Evolutionary conservation across 2,797 vertebrate genomes (phyloP).

Genomic region (Lagocephalus sceleratus): DNA sequence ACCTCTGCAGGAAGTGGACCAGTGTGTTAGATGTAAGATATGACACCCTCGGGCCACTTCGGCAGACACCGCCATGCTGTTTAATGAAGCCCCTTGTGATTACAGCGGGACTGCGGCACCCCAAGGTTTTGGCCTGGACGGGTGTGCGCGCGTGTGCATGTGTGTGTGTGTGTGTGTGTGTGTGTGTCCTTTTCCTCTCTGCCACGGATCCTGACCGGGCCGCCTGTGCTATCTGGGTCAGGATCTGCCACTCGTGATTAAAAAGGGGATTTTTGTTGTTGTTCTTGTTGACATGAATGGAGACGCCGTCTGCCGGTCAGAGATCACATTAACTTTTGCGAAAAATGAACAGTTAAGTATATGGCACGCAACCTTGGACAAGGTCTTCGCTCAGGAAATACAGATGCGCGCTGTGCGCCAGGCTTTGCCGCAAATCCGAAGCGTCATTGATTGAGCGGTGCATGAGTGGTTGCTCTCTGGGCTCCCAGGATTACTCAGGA

Average conservation of each 20-base stretch:
- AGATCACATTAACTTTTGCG: slow-evolving; percentile 14
- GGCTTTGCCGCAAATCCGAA: slow-evolving; percentile 67
- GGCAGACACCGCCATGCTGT: slow-evolving; percentile 25
- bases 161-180: too few species aligned
- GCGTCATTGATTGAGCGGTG: slow-evolving; percentile 69
- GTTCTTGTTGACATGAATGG: slow-evolving; percentile 16
- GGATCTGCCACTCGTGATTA: slow-evolving; percentile 73
- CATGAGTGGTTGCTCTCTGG: slow-evolving; percentile 64
- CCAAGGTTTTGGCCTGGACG: slow-evolving; percentile 5
- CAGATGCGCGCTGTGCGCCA: slow-evolving; percentile 41
- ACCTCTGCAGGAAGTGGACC: slow-evolving; percentile 47
- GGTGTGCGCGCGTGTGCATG: too few species aligned
- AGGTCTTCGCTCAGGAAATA: slow-evolving; percentile 49
- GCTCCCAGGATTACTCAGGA: slow-evolving; percentile 65
- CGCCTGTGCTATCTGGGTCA: slow-evolving; percentile 73
- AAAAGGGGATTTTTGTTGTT: slow-evolving; percentile 70
- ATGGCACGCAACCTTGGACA: slow-evolving; percentile 43
- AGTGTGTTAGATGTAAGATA: slow-evolving; percentile 39
- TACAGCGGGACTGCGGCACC: slow-evolving; percentile 2
- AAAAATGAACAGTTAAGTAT: slow-evolving; percentile 8
- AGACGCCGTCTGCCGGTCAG: neutral
- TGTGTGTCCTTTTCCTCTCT: slow-evolving; percentile 26
- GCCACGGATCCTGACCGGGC: slow-evolving; percentile 23
- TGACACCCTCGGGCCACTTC: slow-evolving; percentile 32
- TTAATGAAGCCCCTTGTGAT: slow-evolving; percentile 24